These are phyloP conservation scores for Tribolium madens DNA, from an alignment of 1,140 invertebrate species.

Conservation along the genomic window DNA sequence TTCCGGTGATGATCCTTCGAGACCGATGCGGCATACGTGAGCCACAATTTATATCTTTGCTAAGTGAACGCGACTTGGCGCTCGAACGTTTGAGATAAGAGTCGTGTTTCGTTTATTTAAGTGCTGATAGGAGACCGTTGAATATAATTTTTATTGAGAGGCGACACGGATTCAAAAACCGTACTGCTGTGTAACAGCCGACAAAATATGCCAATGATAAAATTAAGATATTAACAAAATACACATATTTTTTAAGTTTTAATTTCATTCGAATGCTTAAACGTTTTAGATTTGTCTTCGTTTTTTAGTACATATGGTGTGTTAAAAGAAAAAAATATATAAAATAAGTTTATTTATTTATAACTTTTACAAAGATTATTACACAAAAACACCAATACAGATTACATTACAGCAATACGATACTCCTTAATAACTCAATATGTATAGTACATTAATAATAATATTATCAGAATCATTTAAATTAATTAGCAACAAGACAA, in stretches of 20 bases:
- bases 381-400: too few species aligned
- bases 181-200: background rate
- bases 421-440: background rate
- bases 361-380: too few species aligned
- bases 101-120: constrained; percentile 37
- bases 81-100: constrained; percentile 38
- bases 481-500: constrained; percentile 11
- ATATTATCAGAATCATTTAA: constrained; percentile 14
- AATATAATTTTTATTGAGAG: constrained; percentile 37
- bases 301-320: too few species aligned
- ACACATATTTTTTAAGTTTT: background rate
- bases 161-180: background rate
- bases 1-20: constrained; percentile 39
- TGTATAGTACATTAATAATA: constrained; percentile 3
- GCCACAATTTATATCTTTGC: constrained; percentile 35
- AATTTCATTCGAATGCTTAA: too few species aligned
- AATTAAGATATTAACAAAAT: background rate
- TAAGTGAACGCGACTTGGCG: constrained; percentile 29
- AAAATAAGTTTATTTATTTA: too few species aligned
- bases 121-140: constrained; percentile 30
- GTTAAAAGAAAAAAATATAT: too few species aligned
- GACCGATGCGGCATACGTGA: constrained; percentile 39
- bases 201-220: background rate
- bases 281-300: too few species aligned
- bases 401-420: background rate